Base-by-base conservation (phyloP, 2,797 vertebrate species). In the Gymnothorax javanicus region DNA sequence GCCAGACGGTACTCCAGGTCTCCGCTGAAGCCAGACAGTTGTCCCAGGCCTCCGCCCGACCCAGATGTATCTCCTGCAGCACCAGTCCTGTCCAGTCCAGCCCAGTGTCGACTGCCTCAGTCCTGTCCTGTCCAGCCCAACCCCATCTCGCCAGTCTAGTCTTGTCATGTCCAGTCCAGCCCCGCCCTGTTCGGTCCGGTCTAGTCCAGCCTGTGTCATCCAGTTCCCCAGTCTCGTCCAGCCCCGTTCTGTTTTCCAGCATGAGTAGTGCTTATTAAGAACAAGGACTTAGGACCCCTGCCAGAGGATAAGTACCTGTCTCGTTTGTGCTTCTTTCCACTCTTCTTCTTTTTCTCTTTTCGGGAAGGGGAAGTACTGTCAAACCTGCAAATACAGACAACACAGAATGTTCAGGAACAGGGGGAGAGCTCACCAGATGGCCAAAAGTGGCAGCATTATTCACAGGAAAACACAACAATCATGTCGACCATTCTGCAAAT, bases 271-370 rank as follows among this genome's bases (percentile, higher is more conserved):
- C 1, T 1, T 4, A 25, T 71, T 7, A 71, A 12, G 69, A 1
- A 23, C 12, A 17, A 15, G 11, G 50, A 57, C 17, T 9, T 2
- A 33, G 60, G 59, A 43, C 13, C 15, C n/a, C 0, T 64, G 54
- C 27, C 15, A 33, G 57, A 17, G 12, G 50, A 69, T 87, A 89
- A 91, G 91, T 95, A 99, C 98, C 98, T 98, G 95, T 98, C 97
- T 90, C 97, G 95, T 90, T 97, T 99, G 94, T 98, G 98, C 93
- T 98, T 99, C 95, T 98, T 99, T 90, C 97, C 95, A 84, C 96
- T 96, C 93, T 97, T 97, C 92, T 97, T 97, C 92, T 97, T 99
- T 94, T 98, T 99, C 91, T 98, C 98, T 92, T 97, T 97, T 92
- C 97, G 97, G 88, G 96, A 94, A 50, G 98, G 97, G 57, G 98